Evolutionary conservation across 2,113 vertebrate species (phyloP).

Genomic region (Excalfactoria chinensis): DNA sequence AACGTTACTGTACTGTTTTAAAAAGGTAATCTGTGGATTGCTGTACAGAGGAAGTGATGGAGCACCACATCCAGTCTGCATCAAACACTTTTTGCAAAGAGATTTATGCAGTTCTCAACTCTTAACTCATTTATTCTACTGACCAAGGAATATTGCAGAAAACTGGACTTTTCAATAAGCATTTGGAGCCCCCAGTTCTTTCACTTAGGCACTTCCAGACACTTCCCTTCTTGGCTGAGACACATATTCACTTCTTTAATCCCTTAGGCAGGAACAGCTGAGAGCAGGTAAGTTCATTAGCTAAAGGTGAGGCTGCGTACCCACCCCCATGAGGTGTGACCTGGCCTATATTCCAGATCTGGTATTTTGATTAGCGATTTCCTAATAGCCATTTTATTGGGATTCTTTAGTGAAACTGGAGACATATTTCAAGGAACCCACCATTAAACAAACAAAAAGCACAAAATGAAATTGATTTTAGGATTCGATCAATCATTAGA

Average conservation of each 20-base stretch:
- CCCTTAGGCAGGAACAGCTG: background rate
- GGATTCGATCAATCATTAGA: background rate
- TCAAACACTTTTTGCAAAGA: background rate
- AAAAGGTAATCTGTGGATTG: background rate
- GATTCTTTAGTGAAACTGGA: background rate
- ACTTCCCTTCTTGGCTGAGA: background rate
- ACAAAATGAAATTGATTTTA: background rate
- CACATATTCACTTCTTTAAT: background rate
- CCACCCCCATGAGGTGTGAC: background rate
- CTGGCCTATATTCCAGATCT: background rate
- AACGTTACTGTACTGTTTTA: background rate
- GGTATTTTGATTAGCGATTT: conserved; percentile 10
- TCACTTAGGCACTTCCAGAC: background rate
- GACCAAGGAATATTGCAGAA: background rate
- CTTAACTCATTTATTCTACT: background rate
- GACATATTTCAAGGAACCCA: background rate
- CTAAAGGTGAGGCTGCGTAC: background rate
- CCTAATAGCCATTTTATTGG: conserved; percentile 5
- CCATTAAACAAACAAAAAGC: background rate
- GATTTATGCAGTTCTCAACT: conserved; percentile 9
- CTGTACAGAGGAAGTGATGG: background rate
- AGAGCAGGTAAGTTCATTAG: conserved; percentile 14
- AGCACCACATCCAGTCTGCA: background rate
- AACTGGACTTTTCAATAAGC: background rate
- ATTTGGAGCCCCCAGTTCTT: background rate